Evolutionary conservation across 2,113 vertebrate species (phyloP).

Genomic region (Apodemus speciosus): DNA sequence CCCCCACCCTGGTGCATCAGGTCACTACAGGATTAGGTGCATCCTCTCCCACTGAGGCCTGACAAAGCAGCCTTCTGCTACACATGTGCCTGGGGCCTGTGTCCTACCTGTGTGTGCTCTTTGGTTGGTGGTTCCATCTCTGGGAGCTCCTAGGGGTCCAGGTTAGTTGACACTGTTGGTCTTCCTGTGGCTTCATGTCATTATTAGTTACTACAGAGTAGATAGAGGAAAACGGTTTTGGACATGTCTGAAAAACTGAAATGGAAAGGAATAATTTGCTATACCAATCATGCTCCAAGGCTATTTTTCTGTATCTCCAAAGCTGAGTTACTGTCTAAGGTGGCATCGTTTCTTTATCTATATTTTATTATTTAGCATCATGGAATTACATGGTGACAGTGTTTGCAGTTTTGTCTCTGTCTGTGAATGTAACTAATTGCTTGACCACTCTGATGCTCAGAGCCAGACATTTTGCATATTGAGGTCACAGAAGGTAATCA

Average conservation of each 20-base stretch:
- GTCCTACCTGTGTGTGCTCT: too few relatives aligned
- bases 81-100: too few relatives aligned
- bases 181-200: neutral
- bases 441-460: neutral
- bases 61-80: too few relatives aligned
- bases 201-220: neutral
- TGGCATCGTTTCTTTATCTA: conserved; percentile 6
- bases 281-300: neutral
- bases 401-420: conserved; percentile 19
- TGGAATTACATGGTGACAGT: conserved; percentile 1
- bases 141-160: too few relatives aligned
- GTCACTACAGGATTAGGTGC: too few relatives aligned
- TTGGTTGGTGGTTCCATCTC: too few relatives aligned
- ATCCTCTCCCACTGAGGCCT: too few relatives aligned
- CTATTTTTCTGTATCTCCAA: conserved; percentile 27
- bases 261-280: neutral
- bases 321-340: conserved; percentile 11
- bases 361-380: conserved; percentile 5
- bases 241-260: conserved; percentile 21
- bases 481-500: neutral
- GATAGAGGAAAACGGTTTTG: conserved; percentile 14
- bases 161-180: too few relatives aligned
- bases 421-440: conserved; percentile 5
- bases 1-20: too few relatives aligned
- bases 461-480: too few relatives aligned